Evolutionary conservation across 2,888 invertebrate genomes (phyloP).

Genomic region (Tortricodes alternella): DNA sequence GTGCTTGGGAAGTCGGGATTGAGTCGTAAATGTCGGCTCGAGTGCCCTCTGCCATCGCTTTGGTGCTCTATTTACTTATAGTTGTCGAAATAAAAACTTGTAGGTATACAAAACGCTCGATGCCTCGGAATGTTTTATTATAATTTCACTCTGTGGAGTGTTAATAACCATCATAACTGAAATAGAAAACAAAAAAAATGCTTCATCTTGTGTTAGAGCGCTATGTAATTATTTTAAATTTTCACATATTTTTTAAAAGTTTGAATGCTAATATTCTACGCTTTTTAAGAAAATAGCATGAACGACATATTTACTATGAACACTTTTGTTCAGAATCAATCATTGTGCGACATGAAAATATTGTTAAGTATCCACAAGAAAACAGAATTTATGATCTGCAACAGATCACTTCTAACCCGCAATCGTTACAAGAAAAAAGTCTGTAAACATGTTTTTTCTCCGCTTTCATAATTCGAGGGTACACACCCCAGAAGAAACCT

Average conservation of each 20-base stretch:
- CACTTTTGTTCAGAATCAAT: constrained; percentile 52
- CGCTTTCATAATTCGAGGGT: constrained; percentile 58
- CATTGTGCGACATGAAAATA: constrained; percentile 42
- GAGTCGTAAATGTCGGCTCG: constrained; percentile 80
- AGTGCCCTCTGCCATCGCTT: constrained; percentile 69
- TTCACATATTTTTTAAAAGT: no score
- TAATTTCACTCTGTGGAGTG: no score
- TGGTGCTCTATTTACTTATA: constrained; percentile 68
- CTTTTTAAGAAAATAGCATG: no score
- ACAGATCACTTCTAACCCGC: constrained; percentile 46
- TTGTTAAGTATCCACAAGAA: constrained; percentile 57
- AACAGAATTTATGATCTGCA: constrained; percentile 63
- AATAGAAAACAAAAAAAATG: no score
- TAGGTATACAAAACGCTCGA: constrained; percentile 50
- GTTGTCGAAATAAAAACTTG: constrained; percentile 59
- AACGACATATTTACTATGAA: constrained; percentile 35
- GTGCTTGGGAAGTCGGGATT: constrained; percentile 74
- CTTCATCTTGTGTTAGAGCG: no score
- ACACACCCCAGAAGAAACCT: constrained; percentile 59
- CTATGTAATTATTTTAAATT: no score
- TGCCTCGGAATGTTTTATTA: constrained; percentile 38
- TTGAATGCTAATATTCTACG: background rate
- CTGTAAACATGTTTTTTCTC: constrained; percentile 77
- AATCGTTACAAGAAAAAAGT: constrained; percentile 59
- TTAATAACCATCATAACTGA: no score